A percentile compares a stretch with the other conserved stretches of the same genome.
Evolutionary conservation across 1,140 invertebrate species (phyloP).

Genomic region (Lerema accius): DNA sequence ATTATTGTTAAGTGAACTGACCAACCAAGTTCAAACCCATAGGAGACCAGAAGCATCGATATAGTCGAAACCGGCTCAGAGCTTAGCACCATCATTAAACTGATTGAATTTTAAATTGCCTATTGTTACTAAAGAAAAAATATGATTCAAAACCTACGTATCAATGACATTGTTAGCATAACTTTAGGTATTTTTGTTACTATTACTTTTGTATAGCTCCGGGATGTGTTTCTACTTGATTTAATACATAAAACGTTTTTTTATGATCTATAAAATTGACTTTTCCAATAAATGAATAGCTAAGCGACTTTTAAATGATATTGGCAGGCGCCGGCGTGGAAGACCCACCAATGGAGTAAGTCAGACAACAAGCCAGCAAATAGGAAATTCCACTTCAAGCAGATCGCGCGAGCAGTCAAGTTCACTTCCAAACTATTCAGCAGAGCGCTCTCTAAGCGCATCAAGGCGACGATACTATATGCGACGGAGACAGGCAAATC

Average conservation of each 20-base stretch:
- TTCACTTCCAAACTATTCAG: conserved; percentile 98
- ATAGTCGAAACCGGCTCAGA: too few relatives aligned
- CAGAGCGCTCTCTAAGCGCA: conserved; percentile 94
- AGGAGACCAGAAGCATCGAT: too few relatives aligned
- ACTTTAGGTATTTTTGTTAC: too few relatives aligned
- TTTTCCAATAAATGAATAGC: not conserved
- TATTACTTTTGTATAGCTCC: too few relatives aligned
- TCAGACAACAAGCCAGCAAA: conserved; percentile 87
- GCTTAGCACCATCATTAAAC: too few relatives aligned
- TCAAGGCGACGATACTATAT: conserved; percentile 96
- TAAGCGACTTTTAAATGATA: not conserved
- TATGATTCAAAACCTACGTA: too few relatives aligned
- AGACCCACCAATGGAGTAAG: conserved; percentile 93
- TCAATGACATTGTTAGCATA: too few relatives aligned
- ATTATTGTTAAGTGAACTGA: too few relatives aligned
- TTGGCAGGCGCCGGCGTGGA: conserved; percentile 91
- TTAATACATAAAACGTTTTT: not conserved
- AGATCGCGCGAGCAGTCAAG: conserved; percentile 98
- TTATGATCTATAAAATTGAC: not conserved
- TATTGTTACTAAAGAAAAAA: too few relatives aligned
- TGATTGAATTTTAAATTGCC: too few relatives aligned
- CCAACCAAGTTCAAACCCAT: too few relatives aligned
- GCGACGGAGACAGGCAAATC: conserved; percentile 98
- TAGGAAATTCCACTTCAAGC: conserved; percentile 97
- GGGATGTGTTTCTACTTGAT: too few relatives aligned